Percentiles rank a stretch among this genome's conserved stretches.
Conservation (phyloP, 2,888 invertebrate species). For the Drosophila kuntzei region DNA sequence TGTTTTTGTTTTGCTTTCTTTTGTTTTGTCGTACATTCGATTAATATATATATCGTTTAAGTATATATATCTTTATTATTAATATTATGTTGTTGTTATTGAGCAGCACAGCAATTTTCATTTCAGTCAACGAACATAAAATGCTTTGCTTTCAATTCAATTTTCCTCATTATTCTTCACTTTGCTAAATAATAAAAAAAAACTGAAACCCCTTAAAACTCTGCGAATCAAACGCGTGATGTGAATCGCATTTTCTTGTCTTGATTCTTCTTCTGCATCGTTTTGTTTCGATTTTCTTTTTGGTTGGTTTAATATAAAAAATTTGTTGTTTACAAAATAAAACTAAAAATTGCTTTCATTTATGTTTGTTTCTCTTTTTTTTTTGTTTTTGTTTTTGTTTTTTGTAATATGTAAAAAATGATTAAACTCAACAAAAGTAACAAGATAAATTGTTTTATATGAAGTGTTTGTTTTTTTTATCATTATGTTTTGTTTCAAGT, state of each 20-base stretch:
- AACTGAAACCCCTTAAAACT: slow-evolving; percentile 42
- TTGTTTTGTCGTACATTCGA: slow-evolving; percentile 33
- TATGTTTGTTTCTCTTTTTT: slow-evolving; percentile 9
- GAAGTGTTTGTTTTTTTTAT: slow-evolving; percentile 31
- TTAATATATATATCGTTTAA: slow-evolving; percentile 28
- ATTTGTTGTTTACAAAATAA: slow-evolving; percentile 54
- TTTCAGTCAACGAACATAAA: slow-evolving; percentile 65
- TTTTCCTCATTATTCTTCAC: slow-evolving; percentile 40
- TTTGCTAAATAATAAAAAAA: slow-evolving; percentile 41
- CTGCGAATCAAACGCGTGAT: slow-evolving; percentile 54
- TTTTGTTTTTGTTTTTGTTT: slow-evolving; percentile 13
- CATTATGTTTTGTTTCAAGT: slow-evolving; percentile 27
- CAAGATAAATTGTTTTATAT: slow-evolving; percentile 55
- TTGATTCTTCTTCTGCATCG: slow-evolving; percentile 29
- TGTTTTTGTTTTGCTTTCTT: slow-evolving; percentile 36
- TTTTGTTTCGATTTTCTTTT: slow-evolving; percentile 49
- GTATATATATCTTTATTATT: slow-evolving; percentile 34
- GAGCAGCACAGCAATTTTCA: slow-evolving; percentile 84
- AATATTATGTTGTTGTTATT: slow-evolving; percentile 73
- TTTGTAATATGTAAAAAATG: slow-evolving; percentile 42
- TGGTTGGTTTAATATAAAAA: slow-evolving; percentile 61
- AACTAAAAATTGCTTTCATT: slow-evolving; percentile 72
- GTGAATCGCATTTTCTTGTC: slow-evolving; percentile 34
- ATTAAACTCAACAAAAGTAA: slow-evolving; percentile 69
- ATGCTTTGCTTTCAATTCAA: slow-evolving; percentile 72